phyloP scores from a whole-genome alignment of 2,888 invertebrate species.

The Agrilus mali region DNA sequence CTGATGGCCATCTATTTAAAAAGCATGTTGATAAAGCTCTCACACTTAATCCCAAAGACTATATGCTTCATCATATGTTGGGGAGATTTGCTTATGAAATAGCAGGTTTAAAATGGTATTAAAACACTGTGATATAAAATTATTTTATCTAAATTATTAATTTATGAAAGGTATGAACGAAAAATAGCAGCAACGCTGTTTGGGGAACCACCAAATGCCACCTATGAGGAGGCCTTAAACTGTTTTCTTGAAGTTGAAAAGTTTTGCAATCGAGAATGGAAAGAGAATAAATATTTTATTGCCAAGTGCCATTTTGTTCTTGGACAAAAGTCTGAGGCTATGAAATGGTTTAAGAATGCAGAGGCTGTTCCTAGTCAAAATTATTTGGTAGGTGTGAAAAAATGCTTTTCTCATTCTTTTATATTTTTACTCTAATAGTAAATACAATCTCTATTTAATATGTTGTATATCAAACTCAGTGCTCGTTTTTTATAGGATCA shows the following conservation, averaged over 20 bases:
- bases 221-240: constrained; percentile 47
- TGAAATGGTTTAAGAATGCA: constrained; percentile 36
- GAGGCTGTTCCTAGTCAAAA: constrained; percentile 1
- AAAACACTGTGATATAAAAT: too few relatives aligned
- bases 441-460: too few relatives aligned
- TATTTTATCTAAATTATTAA: too few relatives aligned
- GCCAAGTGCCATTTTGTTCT: constrained; percentile 44
- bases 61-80: constrained; percentile 50
- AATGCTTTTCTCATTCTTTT: too few relatives aligned
- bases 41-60: constrained; percentile 44
- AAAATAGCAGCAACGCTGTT: constrained; percentile 51
- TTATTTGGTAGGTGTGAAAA: too few relatives aligned
- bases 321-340: constrained; percentile 36
- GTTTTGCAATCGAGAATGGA: constrained; percentile 38
- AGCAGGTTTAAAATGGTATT: constrained; percentile 28
- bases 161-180: constrained; percentile 45
- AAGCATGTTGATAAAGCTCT: constrained; percentile 55
- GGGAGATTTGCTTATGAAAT: constrained; percentile 60
- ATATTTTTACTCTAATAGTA: too few relatives aligned
- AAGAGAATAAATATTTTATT: constrained; percentile 43
- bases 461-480: too few relatives aligned
- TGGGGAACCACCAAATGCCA: constrained; percentile 47
- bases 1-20: constrained; percentile 52
- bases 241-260: constrained; percentile 42
- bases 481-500: too few relatives aligned